phyloP scores from a whole-genome alignment of 2,113 vertebrate genomes.

The Telmatochromis sp. region DNA sequence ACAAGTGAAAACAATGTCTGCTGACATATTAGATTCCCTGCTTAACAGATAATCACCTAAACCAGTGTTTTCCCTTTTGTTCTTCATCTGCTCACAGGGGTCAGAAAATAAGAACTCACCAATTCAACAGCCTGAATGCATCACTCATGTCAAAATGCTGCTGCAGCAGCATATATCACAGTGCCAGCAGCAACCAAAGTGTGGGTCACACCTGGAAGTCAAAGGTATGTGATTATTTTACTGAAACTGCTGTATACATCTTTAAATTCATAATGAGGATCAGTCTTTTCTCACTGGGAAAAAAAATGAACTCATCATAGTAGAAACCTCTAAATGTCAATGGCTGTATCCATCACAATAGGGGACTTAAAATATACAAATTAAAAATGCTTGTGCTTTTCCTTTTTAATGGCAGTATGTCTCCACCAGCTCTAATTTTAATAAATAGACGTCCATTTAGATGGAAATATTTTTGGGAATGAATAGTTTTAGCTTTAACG shows the following conservation, averaged over 20 bases:
- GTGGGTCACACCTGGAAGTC: background rate
- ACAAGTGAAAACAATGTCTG: background rate
- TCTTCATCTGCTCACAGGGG: conserved; percentile 5
- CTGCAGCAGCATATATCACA: background rate
- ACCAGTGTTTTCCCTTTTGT: background rate
- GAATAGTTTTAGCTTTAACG: background rate
- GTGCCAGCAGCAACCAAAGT: background rate
- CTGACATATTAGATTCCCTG: background rate
- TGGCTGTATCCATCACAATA: background rate
- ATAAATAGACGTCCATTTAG: background rate
- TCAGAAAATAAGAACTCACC: background rate
- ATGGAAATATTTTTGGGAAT: background rate
- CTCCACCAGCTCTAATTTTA: background rate
- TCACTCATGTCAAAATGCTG: background rate
- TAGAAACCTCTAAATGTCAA: background rate
- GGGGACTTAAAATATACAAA: background rate
- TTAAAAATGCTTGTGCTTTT: background rate
- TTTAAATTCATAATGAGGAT: background rate
- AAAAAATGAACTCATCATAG: background rate
- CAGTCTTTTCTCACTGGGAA: background rate
- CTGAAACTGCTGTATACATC: background rate
- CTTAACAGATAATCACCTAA: background rate
- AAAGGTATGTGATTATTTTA: background rate
- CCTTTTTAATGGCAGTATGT: background rate
- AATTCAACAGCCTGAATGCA: background rate